Base-by-base conservation (phyloP, 2,888 invertebrate genomes). In the Scelioninae gen. 2 region DNA sequence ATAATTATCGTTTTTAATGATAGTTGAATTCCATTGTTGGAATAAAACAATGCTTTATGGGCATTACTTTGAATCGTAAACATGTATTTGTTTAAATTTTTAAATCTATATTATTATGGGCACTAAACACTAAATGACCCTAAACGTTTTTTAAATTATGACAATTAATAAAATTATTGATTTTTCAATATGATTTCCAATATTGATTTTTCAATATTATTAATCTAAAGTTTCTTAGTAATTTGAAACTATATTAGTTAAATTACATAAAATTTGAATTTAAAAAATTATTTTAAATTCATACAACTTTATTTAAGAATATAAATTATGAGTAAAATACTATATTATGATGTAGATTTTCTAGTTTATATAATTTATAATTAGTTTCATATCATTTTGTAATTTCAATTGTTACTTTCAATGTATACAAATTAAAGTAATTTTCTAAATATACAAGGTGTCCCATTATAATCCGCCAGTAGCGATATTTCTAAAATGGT, bases 41-140 rank as follows among this genome's bases (percentile, higher is more conserved):
- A 58, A 67, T 50, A 45, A 1, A 67, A 67, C 28, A 67, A 67
- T 43, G 52, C 57, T 37, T 67, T 67, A 58, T 15, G 50, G 46
- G 57, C 57, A 64, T 64, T 64, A 64, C 18, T 53, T 63, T 63
- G 41, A 52, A 22, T 52, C 11, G 22, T 43, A 53, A 35, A 18
- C 33, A 48, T 16, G 11, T 3, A 2, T n/a, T 35, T 35, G 11
- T 35, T 35, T 35, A 2, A 3, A 6, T 35, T 35, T 35, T 35
- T 35, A 11, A 35, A n/a, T n/a, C n/a, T n/a, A n/a, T n/a, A n/a
- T n/a, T n/a, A n/a, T n/a, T n/a, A n/a, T n/a, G n/a, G n/a, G n/a
- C n/a, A n/a, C n/a, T n/a, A n/a, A n/a, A n/a, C n/a, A n/a, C n/a
- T n/a, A n/a, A n/a, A n/a, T n/a, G n/a, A n/a, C n/a, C n/a, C n/a